phyloP scores from a whole-genome alignment of 1,140 invertebrate genomes.

The Trichomalopsis sarcophagae region DNA sequence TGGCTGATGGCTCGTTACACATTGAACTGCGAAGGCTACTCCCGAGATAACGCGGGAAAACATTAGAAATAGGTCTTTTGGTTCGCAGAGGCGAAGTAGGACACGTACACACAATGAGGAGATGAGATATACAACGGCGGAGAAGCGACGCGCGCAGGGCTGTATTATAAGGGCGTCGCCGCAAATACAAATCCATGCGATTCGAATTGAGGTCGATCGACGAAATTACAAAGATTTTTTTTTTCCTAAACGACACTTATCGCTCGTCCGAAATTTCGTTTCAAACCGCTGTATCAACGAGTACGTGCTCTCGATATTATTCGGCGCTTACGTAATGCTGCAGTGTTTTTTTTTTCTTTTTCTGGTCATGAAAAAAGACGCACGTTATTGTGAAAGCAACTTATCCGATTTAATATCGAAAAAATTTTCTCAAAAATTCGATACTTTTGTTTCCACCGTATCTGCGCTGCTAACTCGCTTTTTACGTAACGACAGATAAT shows the following conservation, averaged over 20 bases:
- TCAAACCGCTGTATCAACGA: background rate
- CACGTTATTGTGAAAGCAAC: background rate
- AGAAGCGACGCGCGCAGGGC: background rate
- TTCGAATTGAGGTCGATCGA: background rate
- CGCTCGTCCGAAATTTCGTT: background rate
- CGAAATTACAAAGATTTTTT: background rate
- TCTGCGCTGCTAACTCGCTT: background rate
- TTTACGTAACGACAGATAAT: no score
- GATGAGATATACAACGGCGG: background rate
- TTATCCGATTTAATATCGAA: background rate
- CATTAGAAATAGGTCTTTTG: background rate
- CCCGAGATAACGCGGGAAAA: background rate
- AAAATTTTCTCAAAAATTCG: background rate
- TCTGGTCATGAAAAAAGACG: background rate
- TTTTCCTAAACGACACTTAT: background rate
- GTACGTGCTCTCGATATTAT: background rate
- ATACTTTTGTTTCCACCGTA: background rate
- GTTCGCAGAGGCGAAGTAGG: background rate
- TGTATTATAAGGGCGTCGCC: background rate
- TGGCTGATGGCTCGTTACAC: no score
- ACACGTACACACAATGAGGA: background rate
- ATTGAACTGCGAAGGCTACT: no score
- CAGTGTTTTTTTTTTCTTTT: background rate
- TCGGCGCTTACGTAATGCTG: background rate
- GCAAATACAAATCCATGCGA: background rate